Percentiles rank a stretch among this genome's conserved stretches.
phyloP scores from a whole-genome alignment of 2,113 vertebrate species.

The Bostrychus sinensis region DNA sequence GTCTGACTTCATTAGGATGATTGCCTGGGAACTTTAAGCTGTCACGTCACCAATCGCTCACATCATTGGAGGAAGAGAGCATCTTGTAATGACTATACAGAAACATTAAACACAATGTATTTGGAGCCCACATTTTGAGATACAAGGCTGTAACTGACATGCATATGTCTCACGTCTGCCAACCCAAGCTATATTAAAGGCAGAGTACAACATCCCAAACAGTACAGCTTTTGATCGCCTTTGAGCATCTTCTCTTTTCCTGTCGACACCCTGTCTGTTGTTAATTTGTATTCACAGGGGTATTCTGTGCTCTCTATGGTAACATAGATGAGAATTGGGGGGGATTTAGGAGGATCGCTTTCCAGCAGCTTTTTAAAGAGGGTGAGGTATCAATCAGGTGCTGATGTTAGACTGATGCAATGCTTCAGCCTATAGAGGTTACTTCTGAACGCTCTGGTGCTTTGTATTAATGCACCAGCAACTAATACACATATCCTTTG shows the following conservation, averaged over 20 bases:
- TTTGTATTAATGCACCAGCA: slow-evolving; percentile 28
- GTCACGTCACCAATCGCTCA: slow-evolving; percentile 42
- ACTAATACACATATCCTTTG: slow-evolving; percentile 18
- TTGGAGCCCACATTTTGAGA: slow-evolving; percentile 22
- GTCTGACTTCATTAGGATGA: slow-evolving; percentile 63
- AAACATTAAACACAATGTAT: slow-evolving; percentile 1
- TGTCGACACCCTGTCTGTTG: slow-evolving; percentile 30
- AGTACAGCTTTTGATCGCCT: slow-evolving; percentile 53
- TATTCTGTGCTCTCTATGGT: slow-evolving; percentile 43
- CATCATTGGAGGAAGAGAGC: too few species aligned
- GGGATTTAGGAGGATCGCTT: slow-evolving; percentile 54
- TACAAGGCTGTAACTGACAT: slow-evolving; percentile 23
- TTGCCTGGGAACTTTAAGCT: slow-evolving; percentile 45
- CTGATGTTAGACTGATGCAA: slow-evolving; percentile 77
- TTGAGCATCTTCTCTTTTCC: slow-evolving; percentile 46
- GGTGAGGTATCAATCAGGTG: slow-evolving; percentile 70
- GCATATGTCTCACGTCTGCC: slow-evolving; percentile 21
- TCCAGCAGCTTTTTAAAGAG: slow-evolving; percentile 58
- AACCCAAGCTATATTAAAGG: slow-evolving; percentile 38
- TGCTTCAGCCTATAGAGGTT: slow-evolving; percentile 46
- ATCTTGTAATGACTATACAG: not conserved
- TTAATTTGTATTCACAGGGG: slow-evolving; percentile 65
- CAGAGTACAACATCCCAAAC: slow-evolving; percentile 46
- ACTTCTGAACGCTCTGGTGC: slow-evolving; percentile 32
- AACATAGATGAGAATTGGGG: slow-evolving; percentile 61